A percentile compares a stretch with the other conserved stretches of the same genome.
Evolutionary conservation across 2,113 vertebrate species (phyloP).

Genomic region (Chamaetylas fuelleborni): DNA sequence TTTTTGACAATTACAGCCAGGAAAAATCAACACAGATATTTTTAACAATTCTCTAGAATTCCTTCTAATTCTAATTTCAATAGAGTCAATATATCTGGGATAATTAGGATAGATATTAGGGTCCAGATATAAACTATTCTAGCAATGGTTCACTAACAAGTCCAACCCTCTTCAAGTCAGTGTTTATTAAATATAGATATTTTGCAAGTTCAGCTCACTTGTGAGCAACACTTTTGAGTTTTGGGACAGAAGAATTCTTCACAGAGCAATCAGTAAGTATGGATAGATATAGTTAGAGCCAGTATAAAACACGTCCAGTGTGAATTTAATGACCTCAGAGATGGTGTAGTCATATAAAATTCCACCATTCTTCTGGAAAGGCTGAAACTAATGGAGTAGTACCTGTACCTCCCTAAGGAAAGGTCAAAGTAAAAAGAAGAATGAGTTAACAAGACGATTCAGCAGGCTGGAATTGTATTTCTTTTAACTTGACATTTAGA

Average conservation of each 20-base stretch:
- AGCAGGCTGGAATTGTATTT: background rate
- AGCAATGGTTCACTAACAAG: background rate
- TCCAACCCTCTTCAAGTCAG: background rate
- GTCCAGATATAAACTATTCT: background rate
- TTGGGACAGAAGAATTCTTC: background rate
- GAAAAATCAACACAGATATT: background rate
- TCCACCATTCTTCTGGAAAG: background rate
- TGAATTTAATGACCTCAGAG: background rate
- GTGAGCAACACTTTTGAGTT: background rate
- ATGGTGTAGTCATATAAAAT: background rate
- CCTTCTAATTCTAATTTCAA: background rate
- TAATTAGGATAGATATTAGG: no score
- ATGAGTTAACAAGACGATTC: conserved; percentile 26
- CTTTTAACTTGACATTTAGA: conserved; percentile 45
- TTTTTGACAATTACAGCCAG: background rate
- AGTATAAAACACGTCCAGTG: background rate
- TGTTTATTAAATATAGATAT: background rate
- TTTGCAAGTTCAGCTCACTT: background rate
- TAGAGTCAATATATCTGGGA: background rate
- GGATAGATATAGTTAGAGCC: background rate
- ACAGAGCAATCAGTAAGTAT: background rate
- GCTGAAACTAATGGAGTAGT: background rate
- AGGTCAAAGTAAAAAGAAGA: conserved; percentile 21
- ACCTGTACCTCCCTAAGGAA: background rate
- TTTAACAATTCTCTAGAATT: background rate